Evolutionary conservation across 2,797 vertebrate genomes (phyloP), one percentile per base, ranked within the genome.

Genomic region (Salmo trutta): DNA sequence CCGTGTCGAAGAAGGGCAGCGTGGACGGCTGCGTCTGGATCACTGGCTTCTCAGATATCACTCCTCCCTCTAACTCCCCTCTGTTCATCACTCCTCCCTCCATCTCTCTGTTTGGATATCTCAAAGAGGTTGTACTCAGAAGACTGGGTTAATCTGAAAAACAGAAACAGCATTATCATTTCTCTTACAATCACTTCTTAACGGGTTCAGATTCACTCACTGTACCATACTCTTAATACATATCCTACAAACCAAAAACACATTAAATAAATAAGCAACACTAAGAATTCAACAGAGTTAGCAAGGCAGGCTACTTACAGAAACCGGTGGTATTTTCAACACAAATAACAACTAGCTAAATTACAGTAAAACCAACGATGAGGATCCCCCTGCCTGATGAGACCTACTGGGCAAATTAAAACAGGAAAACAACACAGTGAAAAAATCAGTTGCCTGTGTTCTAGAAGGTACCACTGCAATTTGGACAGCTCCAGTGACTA

Each of bases 1-100:
- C 95, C 0, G 96, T 93, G 83, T 98, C 98, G 2, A 96, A 97
- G 80, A 97, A 97, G 0, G 96, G 96, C 76, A 97, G 89, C 66
- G 93, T 94, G 82, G 95, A 95, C 0, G 92, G 80, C 76, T 95
- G 94, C 0, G 91, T 93, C 88, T 94, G 93, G 54, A 94, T 53
- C 12, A 80, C 88, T 1, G 95, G 91, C 75, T 93, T 93, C 78
- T 96, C 95, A 24, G 59, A 24, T 95, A 95, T 95, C 41, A 76
- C 81, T 76, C 72, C 77, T 73, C 79, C 77, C 51, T 77, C 70
- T 76, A 24, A 27, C 59, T 2, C 59, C 21, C n/a, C 21, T 14
- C 59, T 64, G n/a, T 64, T 21, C n/a, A 62, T 8, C 59, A 19
- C 5, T 27, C 64, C 64, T 68, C n/a, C 47, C 3, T 68, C 65